Evolutionary conservation across 2,113 vertebrate species (phyloP).

Genomic region (Sphyrna mokarran): DNA sequence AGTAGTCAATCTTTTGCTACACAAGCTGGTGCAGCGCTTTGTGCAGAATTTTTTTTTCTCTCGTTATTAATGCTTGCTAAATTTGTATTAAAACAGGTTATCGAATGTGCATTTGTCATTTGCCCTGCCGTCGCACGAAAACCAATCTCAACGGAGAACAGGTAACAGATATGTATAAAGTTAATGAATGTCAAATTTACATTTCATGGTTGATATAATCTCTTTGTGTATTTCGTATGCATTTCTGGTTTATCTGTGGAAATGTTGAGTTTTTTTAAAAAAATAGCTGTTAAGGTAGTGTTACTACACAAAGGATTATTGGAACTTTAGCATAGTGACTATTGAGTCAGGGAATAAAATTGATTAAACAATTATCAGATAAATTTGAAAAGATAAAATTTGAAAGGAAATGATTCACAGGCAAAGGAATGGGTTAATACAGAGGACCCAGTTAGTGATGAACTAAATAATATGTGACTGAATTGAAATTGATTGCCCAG

Average conservation of each 20-base stretch:
- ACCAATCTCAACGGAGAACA: constrained; percentile 68
- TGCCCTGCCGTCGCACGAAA: constrained; percentile 77
- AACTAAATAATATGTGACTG: neutral
- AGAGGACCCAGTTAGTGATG: neutral
- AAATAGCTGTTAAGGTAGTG: neutral
- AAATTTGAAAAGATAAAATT: neutral
- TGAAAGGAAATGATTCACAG: neutral
- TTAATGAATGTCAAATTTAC: neutral
- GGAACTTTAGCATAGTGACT: neutral
- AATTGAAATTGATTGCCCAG: neutral
- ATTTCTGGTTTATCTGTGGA: neutral
- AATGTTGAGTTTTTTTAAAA: neutral
- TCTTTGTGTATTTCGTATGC: neutral
- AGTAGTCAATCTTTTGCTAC: neutral
- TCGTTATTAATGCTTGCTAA: neutral
- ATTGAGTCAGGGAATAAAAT: neutral
- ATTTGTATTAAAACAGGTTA: constrained; percentile 63
- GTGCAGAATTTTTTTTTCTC: constrained; percentile 3
- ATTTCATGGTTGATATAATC: neutral
- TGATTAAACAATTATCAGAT: neutral
- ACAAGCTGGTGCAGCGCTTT: neutral
- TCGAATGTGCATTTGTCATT: constrained; percentile 93
- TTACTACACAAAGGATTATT: neutral
- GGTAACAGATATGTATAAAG: constrained; percentile 46
- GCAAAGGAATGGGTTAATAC: neutral